These are phyloP conservation scores for Agrochola litura DNA, from an alignment of 2,888 invertebrate genomes.

Conservation along the genomic window DNA sequence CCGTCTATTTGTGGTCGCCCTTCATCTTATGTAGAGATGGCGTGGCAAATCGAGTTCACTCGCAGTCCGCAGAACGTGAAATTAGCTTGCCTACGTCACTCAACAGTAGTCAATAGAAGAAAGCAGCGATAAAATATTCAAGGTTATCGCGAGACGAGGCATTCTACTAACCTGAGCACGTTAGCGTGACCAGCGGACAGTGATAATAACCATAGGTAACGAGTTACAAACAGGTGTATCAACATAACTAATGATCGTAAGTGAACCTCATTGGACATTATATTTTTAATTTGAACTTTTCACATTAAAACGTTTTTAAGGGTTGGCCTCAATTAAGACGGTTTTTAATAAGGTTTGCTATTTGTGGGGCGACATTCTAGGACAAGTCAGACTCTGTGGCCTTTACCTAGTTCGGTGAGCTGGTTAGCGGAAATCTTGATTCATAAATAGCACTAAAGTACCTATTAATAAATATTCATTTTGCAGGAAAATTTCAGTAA, in stretches of 20 bases:
- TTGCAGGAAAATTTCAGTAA: slow-evolving; percentile 13
- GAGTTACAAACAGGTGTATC: slow-evolving; percentile 63
- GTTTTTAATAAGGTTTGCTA: slow-evolving; percentile 58
- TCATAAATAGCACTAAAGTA: slow-evolving; percentile 31
- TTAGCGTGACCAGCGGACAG: slow-evolving; percentile 68
- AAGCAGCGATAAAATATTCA: slow-evolving; percentile 81
- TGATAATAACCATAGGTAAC: slow-evolving; percentile 69
- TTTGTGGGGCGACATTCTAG: slow-evolving; percentile 56
- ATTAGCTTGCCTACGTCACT: slow-evolving; percentile 67
- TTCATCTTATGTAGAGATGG: slow-evolving; percentile 25
- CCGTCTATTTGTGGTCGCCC: slow-evolving; percentile 35
- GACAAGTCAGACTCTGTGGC: slow-evolving; percentile 45
- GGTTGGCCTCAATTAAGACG: slow-evolving; percentile 55
- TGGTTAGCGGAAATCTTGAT: slow-evolving; percentile 44
- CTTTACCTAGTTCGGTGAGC: slow-evolving; percentile 60
- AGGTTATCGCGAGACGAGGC: slow-evolving; percentile 74
- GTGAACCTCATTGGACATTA: slow-evolving; percentile 33
- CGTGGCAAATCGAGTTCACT: slow-evolving; percentile 49
- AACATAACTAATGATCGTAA: slow-evolving; percentile 40
- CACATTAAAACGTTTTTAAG: slow-evolving; percentile 27
- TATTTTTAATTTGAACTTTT: slow-evolving; percentile 26
- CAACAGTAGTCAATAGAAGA: slow-evolving; percentile 76
- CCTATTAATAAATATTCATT: slow-evolving; percentile 29
- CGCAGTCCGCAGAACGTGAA: slow-evolving; percentile 49
- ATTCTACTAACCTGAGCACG: slow-evolving; percentile 77